Evolutionary conservation across 2,797 vertebrate genomes (phyloP).

Genomic region (Rhabdophis nuchalis): DNA sequence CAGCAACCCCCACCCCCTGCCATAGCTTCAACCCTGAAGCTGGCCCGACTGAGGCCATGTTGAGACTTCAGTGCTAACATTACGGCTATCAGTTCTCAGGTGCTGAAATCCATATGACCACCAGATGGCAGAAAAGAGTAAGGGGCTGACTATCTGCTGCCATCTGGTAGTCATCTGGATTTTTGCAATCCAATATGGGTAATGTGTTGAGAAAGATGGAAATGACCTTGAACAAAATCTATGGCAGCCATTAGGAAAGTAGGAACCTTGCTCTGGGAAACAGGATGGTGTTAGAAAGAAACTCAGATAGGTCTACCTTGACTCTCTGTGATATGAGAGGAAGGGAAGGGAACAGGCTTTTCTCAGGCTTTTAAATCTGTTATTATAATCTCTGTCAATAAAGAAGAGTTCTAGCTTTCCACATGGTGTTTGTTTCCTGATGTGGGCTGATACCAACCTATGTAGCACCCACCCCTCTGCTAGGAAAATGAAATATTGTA

Average conservation of each 20-base stretch:
- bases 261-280: background rate
- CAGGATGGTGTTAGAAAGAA: background rate
- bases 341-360: background rate
- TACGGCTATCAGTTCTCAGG: background rate
- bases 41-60: too few relatives aligned
- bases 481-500: too few relatives aligned
- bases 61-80: background rate
- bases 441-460: background rate
- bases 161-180: background rate
- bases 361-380: background rate
- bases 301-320: background rate
- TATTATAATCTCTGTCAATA: background rate
- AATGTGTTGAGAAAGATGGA: background rate
- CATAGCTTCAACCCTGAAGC: too few relatives aligned
- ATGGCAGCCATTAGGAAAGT: background rate
- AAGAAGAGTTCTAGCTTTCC: background rate
- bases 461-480: too few relatives aligned
- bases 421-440: background rate
- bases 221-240: background rate
- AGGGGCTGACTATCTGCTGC: background rate
- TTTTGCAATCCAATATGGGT: background rate
- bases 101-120: background rate
- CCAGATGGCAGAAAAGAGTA: background rate
- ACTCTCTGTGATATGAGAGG: background rate
- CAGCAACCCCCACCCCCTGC: too few relatives aligned